These are phyloP conservation scores for Charaxes varanes DNA, from an alignment of 1,140 invertebrate genomes.

Conservation along the genomic window DNA sequence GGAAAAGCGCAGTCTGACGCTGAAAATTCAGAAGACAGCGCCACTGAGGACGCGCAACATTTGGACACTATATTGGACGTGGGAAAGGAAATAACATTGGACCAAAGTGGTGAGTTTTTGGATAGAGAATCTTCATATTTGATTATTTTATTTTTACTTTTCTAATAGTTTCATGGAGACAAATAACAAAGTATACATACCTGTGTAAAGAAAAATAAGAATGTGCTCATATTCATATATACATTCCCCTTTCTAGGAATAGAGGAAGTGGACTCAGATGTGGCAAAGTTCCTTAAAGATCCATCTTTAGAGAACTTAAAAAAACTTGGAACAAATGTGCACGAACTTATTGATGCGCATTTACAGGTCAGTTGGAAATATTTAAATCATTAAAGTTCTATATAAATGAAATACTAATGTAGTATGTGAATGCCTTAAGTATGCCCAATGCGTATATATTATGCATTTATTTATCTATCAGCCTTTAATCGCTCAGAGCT, in stretches of 20 bases:
- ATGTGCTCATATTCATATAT: too few species aligned
- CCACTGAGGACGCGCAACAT: constrained; percentile 40
- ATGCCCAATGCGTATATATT: too few species aligned
- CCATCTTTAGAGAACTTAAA: constrained; percentile 41
- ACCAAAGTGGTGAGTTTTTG: constrained; percentile 4
- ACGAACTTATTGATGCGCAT: constrained; percentile 44
- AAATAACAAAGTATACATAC: too few species aligned
- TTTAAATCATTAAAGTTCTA: too few species aligned
- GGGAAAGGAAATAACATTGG: constrained; percentile 20
- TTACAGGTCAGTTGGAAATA: constrained; percentile 51
- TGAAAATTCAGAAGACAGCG: constrained; percentile 40
- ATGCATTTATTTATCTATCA: too few species aligned
- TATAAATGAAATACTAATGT: too few species aligned
- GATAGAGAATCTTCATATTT: neutral
- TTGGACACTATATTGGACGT: constrained; percentile 17
- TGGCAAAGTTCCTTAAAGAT: constrained; percentile 40
- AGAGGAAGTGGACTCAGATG: constrained; percentile 36
- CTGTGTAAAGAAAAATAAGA: too few species aligned
- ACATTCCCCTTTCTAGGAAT: constrained; percentile 28
- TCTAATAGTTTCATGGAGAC: neutral
- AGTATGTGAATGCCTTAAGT: too few species aligned
- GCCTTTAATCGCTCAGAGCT: too few species aligned
- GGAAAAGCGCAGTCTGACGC: constrained; percentile 9
- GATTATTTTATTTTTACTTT: constrained; percentile 4
- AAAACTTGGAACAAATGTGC: constrained; percentile 35